These are phyloP conservation scores for Beaufortia kweichowensis DNA, from an alignment of 2,113 vertebrate genomes.

Conservation along the genomic window DNA sequence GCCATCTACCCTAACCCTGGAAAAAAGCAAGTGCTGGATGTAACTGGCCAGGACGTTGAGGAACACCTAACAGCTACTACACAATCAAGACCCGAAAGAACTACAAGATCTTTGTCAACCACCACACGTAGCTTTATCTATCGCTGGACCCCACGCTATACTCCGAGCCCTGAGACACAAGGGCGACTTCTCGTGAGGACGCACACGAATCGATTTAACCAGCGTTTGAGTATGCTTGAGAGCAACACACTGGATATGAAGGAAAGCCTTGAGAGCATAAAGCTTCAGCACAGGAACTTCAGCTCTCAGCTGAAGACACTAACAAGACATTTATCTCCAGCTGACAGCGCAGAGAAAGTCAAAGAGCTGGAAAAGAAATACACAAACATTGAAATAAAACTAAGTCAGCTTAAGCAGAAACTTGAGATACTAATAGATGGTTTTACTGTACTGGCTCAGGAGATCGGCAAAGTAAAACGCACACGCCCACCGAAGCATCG, in stretches of 20 bases:
- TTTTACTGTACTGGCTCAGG: conserved; percentile 71
- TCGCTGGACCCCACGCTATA: conserved; percentile 57
- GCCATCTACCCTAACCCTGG: conserved; percentile 66
- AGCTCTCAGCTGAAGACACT: conserved; percentile 64
- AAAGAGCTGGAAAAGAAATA: conserved; percentile 61
- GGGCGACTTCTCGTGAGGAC: conserved; percentile 57
- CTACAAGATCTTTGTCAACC: conserved; percentile 53
- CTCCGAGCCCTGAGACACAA: conserved; percentile 55
- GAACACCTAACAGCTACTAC: conserved; percentile 27
- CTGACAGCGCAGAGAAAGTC: conserved; percentile 58
- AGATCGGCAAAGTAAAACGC: conserved; percentile 72
- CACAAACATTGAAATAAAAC: conserved; percentile 63
- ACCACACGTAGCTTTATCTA: conserved; percentile 33
- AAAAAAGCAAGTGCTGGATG: conserved; percentile 49
- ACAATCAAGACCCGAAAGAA: conserved; percentile 24
- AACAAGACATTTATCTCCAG: conserved; percentile 24
- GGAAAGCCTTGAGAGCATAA: conserved; percentile 61
- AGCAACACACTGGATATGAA: conserved; percentile 71
- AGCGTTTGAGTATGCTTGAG: conserved; percentile 71
- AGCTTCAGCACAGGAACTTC: conserved; percentile 60
- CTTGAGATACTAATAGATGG: conserved; percentile 75
- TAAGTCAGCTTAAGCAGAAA: conserved; percentile 65
- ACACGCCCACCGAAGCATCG: conserved; percentile 50
- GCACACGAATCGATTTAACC: conserved; percentile 71
- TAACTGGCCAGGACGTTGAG: conserved; percentile 58